phyloP scores from a whole-genome alignment of 35 echinoderm and acorn worm species.

The Apostichopus californicus region DNA sequence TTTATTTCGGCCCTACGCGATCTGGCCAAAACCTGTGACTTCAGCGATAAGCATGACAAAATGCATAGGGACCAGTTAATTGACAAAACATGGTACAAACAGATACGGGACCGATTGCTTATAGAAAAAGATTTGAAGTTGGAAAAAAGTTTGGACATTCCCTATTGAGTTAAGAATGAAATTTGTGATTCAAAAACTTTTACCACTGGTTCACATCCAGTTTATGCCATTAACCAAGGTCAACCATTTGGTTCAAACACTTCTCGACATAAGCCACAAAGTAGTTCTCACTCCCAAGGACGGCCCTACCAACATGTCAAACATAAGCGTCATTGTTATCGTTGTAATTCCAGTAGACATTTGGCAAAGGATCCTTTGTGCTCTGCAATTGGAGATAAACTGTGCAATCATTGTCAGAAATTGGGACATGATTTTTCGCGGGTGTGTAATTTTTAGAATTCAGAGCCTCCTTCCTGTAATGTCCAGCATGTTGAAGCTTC shows the following conservation, averaged over 20 bases:
- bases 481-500: no score
- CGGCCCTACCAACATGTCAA: not conserved
- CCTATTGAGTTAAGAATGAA: not conserved
- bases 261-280: not conserved
- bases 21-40: constrained; percentile 56
- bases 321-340: constrained; percentile 5
- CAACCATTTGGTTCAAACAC: not conserved
- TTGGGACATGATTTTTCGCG: constrained; percentile 2
- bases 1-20: constrained; percentile 48
- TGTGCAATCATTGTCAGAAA: not conserved
- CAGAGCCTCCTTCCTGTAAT: no score
- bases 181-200: not conserved
- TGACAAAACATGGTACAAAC: not conserved
- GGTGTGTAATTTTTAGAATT: not conserved
- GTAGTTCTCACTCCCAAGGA: not conserved
- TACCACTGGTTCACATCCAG: no score
- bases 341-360: not conserved
- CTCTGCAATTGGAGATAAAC: not conserved
- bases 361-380: constrained; percentile 4
- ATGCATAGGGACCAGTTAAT: constrained; percentile 47
- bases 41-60: constrained; percentile 33
- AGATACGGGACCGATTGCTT: constrained; percentile 26
- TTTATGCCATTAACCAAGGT: not conserved
- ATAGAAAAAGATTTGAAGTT: constrained; percentile 10
- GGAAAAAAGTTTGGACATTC: not conserved